Conservation (phyloP, 1,140 invertebrate genomes). For the Drosophila mojavensis region DNA sequence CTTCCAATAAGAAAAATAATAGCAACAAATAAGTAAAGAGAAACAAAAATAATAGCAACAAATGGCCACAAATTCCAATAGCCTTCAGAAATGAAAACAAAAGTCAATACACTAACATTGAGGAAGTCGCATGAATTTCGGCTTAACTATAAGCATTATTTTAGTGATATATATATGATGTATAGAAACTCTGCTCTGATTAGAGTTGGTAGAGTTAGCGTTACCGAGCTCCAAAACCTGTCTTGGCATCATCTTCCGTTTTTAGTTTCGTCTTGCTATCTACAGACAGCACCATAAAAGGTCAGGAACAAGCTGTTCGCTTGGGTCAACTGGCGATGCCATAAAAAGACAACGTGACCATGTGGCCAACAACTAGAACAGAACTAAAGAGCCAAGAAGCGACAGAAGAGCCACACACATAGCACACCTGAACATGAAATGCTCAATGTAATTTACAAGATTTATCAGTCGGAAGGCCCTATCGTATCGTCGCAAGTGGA, state of each 20-base stretch:
- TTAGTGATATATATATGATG: no score
- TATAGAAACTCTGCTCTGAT: no score
- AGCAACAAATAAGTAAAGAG: constrained; percentile 43
- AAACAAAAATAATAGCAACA: constrained; percentile 26
- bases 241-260: constrained; percentile 25
- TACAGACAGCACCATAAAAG: constrained; percentile 58
- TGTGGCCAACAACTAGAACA: constrained; percentile 28
- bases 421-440: constrained; percentile 38
- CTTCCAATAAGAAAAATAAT: constrained; percentile 43
- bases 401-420: not conserved
- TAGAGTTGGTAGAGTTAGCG: no score
- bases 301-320: constrained; percentile 57
- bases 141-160: no score
- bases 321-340: constrained; percentile 44
- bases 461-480: constrained; percentile 16
- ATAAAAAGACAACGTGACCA: constrained; percentile 54
- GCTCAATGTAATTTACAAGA: constrained; percentile 65
- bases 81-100: constrained; percentile 18
- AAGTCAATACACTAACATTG: not conserved
- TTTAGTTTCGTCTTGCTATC: constrained; percentile 32
- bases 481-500: not conserved
- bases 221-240: no score
- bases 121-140: not conserved
- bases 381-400: not conserved
- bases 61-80: constrained; percentile 21